These are phyloP conservation scores for Torymus tubicola DNA, from an alignment of 2,888 invertebrate species.

Conservation along the genomic window DNA sequence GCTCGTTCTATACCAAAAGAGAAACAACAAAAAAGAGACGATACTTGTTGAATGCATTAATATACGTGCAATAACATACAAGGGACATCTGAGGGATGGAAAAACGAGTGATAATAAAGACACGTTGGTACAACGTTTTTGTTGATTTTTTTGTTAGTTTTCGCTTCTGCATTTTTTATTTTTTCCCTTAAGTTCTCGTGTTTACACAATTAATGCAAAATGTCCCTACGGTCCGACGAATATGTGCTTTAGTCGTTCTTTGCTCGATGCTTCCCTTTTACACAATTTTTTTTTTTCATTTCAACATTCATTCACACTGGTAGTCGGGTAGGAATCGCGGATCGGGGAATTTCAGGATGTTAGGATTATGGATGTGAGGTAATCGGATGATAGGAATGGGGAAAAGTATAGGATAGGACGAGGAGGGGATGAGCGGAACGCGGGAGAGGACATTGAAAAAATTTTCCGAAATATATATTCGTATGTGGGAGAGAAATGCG, in stretches of 20 bases:
- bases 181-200: conserved; percentile 69
- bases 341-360: conserved; percentile 36
- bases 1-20: background rate
- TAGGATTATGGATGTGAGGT: conserved; percentile 21
- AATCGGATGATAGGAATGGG: background rate
- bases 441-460: conserved; percentile 33
- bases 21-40: conserved; percentile 43
- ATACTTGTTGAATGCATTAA: background rate
- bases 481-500: conserved; percentile 57
- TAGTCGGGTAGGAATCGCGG: conserved; percentile 64
- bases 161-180: conserved; percentile 69
- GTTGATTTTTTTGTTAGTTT: conserved; percentile 65
- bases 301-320: conserved; percentile 74
- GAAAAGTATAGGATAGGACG: conserved; percentile 52
- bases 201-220: conserved; percentile 76
- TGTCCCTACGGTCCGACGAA: conserved; percentile 75
- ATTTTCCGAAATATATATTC: conserved; percentile 56
- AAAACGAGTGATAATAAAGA: conserved; percentile 23
- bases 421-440: conserved; percentile 49
- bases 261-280: conserved; percentile 69
- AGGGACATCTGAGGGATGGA: conserved; percentile 2
- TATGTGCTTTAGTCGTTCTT: conserved; percentile 72
- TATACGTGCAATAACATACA: no score
- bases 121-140: conserved; percentile 56
- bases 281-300: conserved; percentile 62